Evolutionary conservation across 2,797 vertebrate species (phyloP).

Genomic region (Kryptopterus vitreolus): DNA sequence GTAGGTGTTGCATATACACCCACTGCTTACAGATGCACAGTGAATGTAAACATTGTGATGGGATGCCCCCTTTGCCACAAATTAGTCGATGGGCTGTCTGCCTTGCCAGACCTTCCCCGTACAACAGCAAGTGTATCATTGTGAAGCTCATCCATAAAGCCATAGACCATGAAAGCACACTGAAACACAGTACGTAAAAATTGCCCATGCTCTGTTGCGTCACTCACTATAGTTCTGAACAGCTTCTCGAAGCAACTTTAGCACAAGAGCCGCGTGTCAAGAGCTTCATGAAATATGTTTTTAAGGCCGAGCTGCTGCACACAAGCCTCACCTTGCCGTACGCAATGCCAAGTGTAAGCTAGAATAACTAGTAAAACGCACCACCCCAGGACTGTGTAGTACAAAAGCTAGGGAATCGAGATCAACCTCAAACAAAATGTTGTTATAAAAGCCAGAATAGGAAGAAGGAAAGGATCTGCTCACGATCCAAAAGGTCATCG

Average conservation of each 20-base stretch:
- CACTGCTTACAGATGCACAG: not conserved
- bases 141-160: not conserved
- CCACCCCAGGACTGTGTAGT: too few relatives aligned
- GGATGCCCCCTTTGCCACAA: not conserved
- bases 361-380: not conserved
- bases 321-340: not conserved
- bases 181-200: not conserved
- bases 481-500: not conserved
- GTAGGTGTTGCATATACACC: not conserved
- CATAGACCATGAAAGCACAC: not conserved
- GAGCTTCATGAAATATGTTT: not conserved
- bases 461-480: not conserved
- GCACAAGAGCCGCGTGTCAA: not conserved
- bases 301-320: not conserved
- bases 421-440: too few relatives aligned
- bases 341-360: not conserved
- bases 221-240: too few relatives aligned
- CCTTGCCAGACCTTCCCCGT: not conserved
- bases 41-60: not conserved
- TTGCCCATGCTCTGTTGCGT: constrained; percentile 5
- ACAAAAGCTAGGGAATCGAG: not conserved
- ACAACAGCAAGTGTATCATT: not conserved
- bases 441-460: too few relatives aligned
- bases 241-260: not conserved
- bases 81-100: not conserved